Evolutionary conservation across 2,888 invertebrate genomes (phyloP).

Genomic region (Pyralis farinalis): DNA sequence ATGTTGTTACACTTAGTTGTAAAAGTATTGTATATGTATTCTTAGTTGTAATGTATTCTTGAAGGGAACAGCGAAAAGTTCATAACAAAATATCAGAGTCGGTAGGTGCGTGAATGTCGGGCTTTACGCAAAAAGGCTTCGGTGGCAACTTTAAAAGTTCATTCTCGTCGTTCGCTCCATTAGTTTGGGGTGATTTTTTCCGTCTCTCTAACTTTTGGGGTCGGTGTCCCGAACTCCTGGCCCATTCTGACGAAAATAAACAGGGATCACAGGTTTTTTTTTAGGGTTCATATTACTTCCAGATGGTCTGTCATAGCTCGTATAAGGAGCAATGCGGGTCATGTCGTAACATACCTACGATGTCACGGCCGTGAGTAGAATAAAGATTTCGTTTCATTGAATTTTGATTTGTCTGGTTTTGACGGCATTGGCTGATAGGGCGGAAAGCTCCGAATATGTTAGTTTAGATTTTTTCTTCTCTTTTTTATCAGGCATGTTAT

Average conservation of each 20-base stretch:
- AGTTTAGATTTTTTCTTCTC: no score
- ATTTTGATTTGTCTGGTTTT: no score
- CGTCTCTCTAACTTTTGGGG: slow-evolving; percentile 48
- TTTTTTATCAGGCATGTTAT: no score
- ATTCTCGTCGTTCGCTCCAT: slow-evolving; percentile 51
- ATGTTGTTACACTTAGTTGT: no score
- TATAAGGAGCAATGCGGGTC: slow-evolving; percentile 9
- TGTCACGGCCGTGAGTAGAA: no score
- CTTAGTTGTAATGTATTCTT: no score
- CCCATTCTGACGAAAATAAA: slow-evolving; percentile 41
- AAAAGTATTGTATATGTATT: no score
- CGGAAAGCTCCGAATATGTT: no score
- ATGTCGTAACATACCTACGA: slow-evolving; percentile 2
- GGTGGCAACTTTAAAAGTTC: slow-evolving; percentile 5
- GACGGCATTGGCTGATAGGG: no score
- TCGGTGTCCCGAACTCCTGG: slow-evolving; percentile 28
- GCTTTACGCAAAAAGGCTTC: slow-evolving; percentile 26
- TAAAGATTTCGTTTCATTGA: no score
- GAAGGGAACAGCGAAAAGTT: no score
- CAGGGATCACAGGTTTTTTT: slow-evolving; percentile 46
- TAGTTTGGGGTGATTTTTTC: slow-evolving; percentile 61
- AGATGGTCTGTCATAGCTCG: slow-evolving; percentile 36
- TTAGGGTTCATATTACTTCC: slow-evolving; percentile 38
- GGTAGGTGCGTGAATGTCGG: slow-evolving; percentile 8
- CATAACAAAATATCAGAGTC: neutral